Evolutionary conservation across 1,140 invertebrate species (phyloP), one percentile per base, ranked within the genome.

Genomic region (Bombus ignitus): DNA sequence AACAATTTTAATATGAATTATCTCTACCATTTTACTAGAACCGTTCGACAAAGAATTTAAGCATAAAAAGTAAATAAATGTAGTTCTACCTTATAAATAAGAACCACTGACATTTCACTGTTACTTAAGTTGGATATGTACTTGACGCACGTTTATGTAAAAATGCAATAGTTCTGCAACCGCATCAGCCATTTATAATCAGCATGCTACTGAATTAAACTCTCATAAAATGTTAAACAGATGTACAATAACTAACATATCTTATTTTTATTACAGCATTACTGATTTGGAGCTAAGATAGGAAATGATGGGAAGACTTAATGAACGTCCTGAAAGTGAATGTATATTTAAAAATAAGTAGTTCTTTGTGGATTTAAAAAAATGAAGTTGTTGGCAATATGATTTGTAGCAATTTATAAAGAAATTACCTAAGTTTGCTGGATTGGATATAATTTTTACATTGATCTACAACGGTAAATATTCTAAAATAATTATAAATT

Each of bases 401-500:
- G 13, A 68, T 70, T 28, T 76, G 12, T n/a, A 12, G n/a, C 5
- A 68, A 78, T 59, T 79, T 37, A 59, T 42, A 70, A 42, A 68
- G 47, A 57, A 88, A 68, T 87, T 88, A 90, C 81, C 90, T 91
- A 90, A 80, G 65, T 84, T 85, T 83, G 80, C 44, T 71, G 84
- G 70, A 77, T 57, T 81, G 81, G 77, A 71, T 85, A 88, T 72
- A 87, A 88, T 73, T 85, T 88, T 91, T 91, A 90, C 89, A 90
- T 85, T 86, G 76, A 91, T 83, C 90, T 91, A 91, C 89, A 76
- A 62, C 82, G 42, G 44, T 88, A 87, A 90, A 90, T 88, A 90
- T 70, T 90, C 89, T 90, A 90, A 86, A 90, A 88, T 87, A 82
- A 91, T 89, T 88, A 68, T 83, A 87, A 90, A 73, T 86, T 84